Percentiles rank a stretch among this genome's conserved stretches.
Conservation (phyloP, 2,888 invertebrate genomes). For the Tenthredo distinguenda region DNA sequence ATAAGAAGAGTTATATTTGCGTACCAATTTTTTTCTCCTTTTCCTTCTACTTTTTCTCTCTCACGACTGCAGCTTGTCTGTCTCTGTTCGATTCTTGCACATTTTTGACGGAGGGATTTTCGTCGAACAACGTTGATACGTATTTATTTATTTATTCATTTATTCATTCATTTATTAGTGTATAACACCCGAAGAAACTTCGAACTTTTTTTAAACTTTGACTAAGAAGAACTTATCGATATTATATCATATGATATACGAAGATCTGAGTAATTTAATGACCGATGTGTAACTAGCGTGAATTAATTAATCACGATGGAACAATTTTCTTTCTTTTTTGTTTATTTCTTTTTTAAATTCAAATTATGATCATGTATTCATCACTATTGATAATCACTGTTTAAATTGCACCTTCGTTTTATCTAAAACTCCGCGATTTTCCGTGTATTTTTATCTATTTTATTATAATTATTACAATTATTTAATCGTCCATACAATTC, state of each 20-base stretch:
- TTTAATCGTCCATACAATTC: constrained; percentile 6
- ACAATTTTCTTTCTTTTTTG: background rate
- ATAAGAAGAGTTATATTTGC: background rate
- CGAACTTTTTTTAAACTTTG: too few relatives aligned
- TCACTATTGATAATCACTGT: background rate
- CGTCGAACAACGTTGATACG: background rate
- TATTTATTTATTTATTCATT: background rate
- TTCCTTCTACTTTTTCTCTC: background rate
- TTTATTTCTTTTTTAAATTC: background rate
- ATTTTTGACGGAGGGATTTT: background rate
- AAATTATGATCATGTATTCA: background rate
- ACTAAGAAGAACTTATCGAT: background rate
- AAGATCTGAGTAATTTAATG: background rate
- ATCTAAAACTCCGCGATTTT: background rate
- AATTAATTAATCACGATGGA: background rate
- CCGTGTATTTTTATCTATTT: background rate
- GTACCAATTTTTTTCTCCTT: background rate
- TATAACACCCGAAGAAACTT: background rate
- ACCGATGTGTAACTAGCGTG: background rate
- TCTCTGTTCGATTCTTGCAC: background rate
- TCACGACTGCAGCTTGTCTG: background rate
- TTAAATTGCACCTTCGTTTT: constrained; percentile 6
- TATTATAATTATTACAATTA: background rate
- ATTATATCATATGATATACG: background rate
- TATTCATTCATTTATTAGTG: background rate